Evolutionary conservation across 2,888 invertebrate genomes (phyloP).

Genomic region (Caenorhabditis uteleia): DNA sequence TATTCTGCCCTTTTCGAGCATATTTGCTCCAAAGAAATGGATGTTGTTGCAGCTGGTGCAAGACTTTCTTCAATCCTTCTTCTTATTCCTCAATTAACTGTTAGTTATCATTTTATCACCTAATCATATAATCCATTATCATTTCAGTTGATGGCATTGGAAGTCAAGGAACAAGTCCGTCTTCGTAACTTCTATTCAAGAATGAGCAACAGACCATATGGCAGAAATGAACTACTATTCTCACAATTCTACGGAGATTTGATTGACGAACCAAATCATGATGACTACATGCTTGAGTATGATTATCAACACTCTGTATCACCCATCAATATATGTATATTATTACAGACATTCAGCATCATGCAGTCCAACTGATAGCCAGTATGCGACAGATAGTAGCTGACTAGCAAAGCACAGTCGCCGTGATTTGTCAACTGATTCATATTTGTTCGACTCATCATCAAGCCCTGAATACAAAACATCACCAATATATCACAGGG

Average conservation of each 20-base stretch:
- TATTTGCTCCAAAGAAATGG: conserved; percentile 26
- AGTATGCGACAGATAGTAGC: conserved; percentile 32
- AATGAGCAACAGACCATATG: conserved; percentile 6
- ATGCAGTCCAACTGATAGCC: conserved; percentile 44
- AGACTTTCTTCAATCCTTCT: conserved; percentile 60
- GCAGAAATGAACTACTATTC: conserved; percentile 42
- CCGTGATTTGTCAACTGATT: not conserved
- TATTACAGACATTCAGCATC: conserved; percentile 43
- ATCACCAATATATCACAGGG: no score
- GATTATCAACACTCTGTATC: not conserved
- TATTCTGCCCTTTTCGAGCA: conserved; percentile 58
- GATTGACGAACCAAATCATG: conserved; percentile 42
- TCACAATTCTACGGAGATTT: conserved; percentile 66
- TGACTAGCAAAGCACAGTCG: conserved; percentile 38
- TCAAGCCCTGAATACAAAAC: no score
- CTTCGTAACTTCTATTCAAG: conserved; percentile 48
- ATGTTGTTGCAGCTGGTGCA: conserved; percentile 42
- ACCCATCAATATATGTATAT: not conserved
- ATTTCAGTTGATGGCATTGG: conserved; percentile 56
- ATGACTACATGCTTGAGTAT: conserved; percentile 24
- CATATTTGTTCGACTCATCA: no score
- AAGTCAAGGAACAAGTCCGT: conserved; percentile 60
- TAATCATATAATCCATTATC: not conserved
- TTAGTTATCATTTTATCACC: conserved; percentile 14
- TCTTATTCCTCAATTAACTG: conserved; percentile 60